Base-by-base conservation (phyloP, 2,888 invertebrate species). In the Mythimna albipuncta region DNA sequence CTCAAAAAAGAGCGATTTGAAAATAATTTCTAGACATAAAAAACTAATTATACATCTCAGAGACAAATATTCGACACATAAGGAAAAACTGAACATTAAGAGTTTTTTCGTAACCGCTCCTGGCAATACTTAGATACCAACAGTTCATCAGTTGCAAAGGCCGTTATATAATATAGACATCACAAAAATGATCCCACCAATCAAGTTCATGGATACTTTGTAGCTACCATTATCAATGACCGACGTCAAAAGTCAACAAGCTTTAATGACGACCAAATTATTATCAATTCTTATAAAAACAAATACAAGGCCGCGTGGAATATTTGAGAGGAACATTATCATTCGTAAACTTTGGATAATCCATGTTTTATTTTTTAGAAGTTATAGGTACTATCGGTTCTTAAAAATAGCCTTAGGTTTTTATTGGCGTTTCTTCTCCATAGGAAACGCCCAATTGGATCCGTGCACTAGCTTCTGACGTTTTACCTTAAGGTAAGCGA, bases 191-290 rank as follows among this genome's bases (percentile, higher is more conserved):
- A 82, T 72, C 72, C 44, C 73, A 90, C 5, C 21, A 69, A 77
- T 41, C 63, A 62, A 88, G 68, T 64, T 69, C 70, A 71, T 59
- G 75, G 72, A 73, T 72, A 64, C 21, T 72, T 50, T 61, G 69
- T 69, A 79, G 59, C 70, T 52, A 64, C 63, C 90, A 91, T 62
- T 94, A 81, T 75, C 69, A 79, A 84, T 68, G 65, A 64, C 55
- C 58, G 62, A 58, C 21, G 83, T 77, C 73, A 79, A 72, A 75
- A 76, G 86, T 79, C 74, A 85, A 85, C 76, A 35, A 72, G 70
- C 58, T 72, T 52, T 75, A 67, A 82, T 64, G 69, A 75, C 61
- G 59, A 74, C 74, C 64, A 63, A 81, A 87, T 85, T 80, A 72
- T 79, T 82, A 82, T 81, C 75, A 83, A 84, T 83, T 79, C 32